Base-by-base conservation (phyloP, 2,888 invertebrate species). In the Phymatocera aterrima region DNA sequence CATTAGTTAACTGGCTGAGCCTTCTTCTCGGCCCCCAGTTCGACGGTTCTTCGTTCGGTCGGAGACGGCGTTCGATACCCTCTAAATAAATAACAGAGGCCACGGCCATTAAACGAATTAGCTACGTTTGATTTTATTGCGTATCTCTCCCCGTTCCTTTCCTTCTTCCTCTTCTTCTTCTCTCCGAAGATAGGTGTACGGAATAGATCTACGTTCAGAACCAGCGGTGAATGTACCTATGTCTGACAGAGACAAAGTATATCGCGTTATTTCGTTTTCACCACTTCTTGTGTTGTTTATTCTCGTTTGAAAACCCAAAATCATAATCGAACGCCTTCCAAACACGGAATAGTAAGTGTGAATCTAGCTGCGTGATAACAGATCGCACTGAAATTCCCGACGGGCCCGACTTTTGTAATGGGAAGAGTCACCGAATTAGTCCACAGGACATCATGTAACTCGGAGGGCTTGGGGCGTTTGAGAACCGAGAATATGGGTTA, bases 61-160 rank as follows among this genome's bases (percentile, higher is more conserved):
- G 10, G 51, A 72, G 51, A 8, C 72, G 51, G 72, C 85, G 61
- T 60, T 74, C 78, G 85, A 87, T 86, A 86, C 83, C 82, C 81
- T 83, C 86, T 87, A 86, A 87, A 87, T 88, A 88, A 88, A 87
- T 86, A 87, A 85, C 84, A 79, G 82, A 82, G 85, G 85, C 84
- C 85, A 86, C 81, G 84, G 84, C 85, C 84, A 87, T 87, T 88
- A 86, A 87, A 85, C 85, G 87, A 88, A 87, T 88, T 88, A 88
- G 85, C 83, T 82, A 84, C 83, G 84, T 87, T 87, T 86, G 85
- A 87, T 87, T 87, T 86, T 84, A 87, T 87, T 86, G 84, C 81
- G 82, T 81, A 79, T 79, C 77, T 81, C 74, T 48, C 12, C 34
- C 68, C 34, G 24, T 18, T 37, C 28, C 28, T 12, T 28, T 18